Evolutionary conservation across 2,797 vertebrate genomes (phyloP).

Genomic region (Arrhamphus sclerolepis): DNA sequence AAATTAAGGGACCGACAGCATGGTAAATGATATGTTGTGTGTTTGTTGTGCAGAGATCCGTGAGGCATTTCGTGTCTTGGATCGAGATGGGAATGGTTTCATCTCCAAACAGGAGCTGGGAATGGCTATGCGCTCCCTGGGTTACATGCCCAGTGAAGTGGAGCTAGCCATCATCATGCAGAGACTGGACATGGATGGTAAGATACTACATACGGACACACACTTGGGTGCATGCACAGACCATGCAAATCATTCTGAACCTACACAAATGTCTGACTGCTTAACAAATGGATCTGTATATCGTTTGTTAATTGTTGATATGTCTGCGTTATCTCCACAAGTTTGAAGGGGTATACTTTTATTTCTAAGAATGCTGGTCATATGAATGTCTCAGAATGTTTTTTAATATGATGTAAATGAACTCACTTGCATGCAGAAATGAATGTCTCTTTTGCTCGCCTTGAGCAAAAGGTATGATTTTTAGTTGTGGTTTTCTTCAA

Average conservation of each 20-base stretch:
- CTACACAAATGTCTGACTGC: background rate
- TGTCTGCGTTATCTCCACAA: background rate
- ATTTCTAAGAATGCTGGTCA: slow-evolving; percentile 2
- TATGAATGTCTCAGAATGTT: slow-evolving; percentile 4
- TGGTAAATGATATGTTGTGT: slow-evolving; percentile 19
- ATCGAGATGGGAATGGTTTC: slow-evolving; percentile 93
- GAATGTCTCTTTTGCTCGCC: slow-evolving; percentile 5
- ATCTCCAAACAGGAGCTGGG: slow-evolving; percentile 97
- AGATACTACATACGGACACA: slow-evolving; percentile 67
- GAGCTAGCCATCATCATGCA: slow-evolving; percentile 97
- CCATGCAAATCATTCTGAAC: background rate
- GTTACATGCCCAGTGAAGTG: slow-evolving; percentile 95
- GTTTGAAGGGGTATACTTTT: background rate
- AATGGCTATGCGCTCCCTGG: slow-evolving; percentile 95
- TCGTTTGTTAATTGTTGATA: slow-evolving; percentile 13
- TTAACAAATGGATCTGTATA: background rate
- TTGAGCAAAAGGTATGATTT: slow-evolving; percentile 18
- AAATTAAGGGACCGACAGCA: background rate
- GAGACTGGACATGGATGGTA: slow-evolving; percentile 94
- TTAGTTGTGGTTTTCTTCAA: slow-evolving; percentile 6
- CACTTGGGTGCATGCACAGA: slow-evolving; percentile 45
- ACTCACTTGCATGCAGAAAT: background rate
- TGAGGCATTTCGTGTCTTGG: slow-evolving; percentile 90
- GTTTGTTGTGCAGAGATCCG: slow-evolving; percentile 85
- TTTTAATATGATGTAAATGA: slow-evolving; percentile 30